Evolutionary conservation across 1,140 invertebrate genomes (phyloP).

Genomic region (Ceratitis capitata): DNA sequence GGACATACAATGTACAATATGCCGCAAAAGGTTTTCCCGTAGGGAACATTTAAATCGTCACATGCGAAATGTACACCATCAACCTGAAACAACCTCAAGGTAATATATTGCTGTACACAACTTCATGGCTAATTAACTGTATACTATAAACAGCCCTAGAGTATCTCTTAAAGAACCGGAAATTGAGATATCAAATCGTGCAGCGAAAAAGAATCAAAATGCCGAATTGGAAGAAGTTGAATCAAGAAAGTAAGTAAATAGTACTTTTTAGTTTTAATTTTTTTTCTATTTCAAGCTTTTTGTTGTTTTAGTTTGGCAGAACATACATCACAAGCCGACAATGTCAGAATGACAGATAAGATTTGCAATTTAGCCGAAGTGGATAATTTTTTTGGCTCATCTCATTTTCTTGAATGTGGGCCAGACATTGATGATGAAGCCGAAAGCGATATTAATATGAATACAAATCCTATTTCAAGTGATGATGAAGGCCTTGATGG

Average conservation of each 20-base stretch:
- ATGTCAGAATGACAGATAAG: neutral
- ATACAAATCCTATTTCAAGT: constrained; percentile 60
- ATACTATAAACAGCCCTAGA: constrained; percentile 39
- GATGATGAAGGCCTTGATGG: constrained; percentile 51
- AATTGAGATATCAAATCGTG: constrained; percentile 12
- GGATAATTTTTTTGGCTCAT: neutral
- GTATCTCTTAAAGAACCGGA: constrained; percentile 41
- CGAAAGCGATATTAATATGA: neutral
- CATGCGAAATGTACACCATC: constrained; percentile 51
- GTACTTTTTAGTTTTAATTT: no score
- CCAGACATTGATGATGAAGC: neutral
- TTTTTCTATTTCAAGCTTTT: no score
- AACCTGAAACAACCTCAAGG: neutral
- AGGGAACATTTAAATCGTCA: constrained; percentile 56
- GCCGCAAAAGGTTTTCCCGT: constrained; percentile 51
- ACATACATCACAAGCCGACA: neutral
- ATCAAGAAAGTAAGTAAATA: neutral
- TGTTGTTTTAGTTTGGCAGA: neutral
- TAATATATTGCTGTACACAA: neutral
- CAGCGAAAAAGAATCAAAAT: neutral
- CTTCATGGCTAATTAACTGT: neutral
- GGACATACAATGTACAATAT: constrained; percentile 48
- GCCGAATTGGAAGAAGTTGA: neutral
- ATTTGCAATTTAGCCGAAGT: neutral
- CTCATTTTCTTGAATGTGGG: constrained; percentile 10